Base-by-base conservation (phyloP, 2,888 invertebrate species). In the Callyntrura sp. region DNA sequence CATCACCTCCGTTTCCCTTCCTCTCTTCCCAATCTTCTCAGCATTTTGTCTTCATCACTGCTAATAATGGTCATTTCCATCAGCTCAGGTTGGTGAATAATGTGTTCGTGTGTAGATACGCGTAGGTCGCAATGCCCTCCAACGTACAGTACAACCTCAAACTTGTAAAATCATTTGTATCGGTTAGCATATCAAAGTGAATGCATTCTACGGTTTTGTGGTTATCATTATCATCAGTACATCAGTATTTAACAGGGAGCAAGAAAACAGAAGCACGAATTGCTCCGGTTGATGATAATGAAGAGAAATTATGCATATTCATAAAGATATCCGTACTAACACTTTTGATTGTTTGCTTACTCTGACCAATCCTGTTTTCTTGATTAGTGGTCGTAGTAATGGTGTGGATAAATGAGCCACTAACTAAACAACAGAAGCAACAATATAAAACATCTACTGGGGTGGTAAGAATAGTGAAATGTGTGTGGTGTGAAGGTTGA, bases 231-330 rank as follows among this genome's bases (percentile, higher is more conserved):
- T 84, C 73, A 84, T 85, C 78, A 85, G 45, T 28, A 5, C 25
- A 78, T 55, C 51, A 70, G 20, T 76, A 28, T n/a, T n/a, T n/a
- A n/a, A n/a, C n/a, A n/a, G n/a, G n/a, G n/a, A n/a, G 85, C 55
- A 84, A 55, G 48, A 68, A 12, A 43, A 28, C 28, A 55, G 51
- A 17, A 2, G 23, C 35, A 62, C 35, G 68, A 73, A 85, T 25
- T 78, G 55, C 51, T 85, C 85, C 25, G 78, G 28, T 76, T 79
- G 55, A 55, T 57, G 73, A 73, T 85, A 85, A 85, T 85, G 78
- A 85, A 51, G 78, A 23, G 76, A 65, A 51, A 65, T 76, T 78
- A 85, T 85, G 85, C 85, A 85, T 85, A 85, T 85, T 85, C 85
- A 85, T 85, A 85, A 85, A 78, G 35, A 55, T 83, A 83, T 25